phyloP scores from a whole-genome alignment of 2,797 vertebrate species.

The Peromyscus nudipes region DNA sequence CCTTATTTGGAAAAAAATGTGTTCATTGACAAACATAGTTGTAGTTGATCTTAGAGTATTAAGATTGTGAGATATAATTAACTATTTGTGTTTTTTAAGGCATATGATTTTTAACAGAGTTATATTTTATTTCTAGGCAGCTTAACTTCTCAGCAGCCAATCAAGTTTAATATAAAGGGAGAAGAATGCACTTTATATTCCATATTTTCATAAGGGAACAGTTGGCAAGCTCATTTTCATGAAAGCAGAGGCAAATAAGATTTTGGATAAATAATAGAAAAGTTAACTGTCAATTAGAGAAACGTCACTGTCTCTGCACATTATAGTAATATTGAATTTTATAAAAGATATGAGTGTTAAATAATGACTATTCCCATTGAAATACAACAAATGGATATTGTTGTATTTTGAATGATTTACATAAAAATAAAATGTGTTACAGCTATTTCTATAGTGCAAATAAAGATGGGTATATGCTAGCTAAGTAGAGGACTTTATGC shows the following conservation, averaged over 20 bases:
- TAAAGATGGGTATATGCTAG: not conserved
- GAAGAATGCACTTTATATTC: slow-evolving; percentile 33
- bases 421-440: slow-evolving; percentile 54
- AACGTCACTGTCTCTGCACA: slow-evolving; percentile 52
- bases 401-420: slow-evolving; percentile 65
- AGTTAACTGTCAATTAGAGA: slow-evolving; percentile 59
- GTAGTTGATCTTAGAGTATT: slow-evolving; percentile 74
- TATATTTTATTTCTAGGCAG: slow-evolving; percentile 71
- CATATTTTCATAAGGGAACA: slow-evolving; percentile 65
- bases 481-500: not conserved
- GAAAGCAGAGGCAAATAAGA: slow-evolving; percentile 55
- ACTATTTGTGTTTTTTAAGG: slow-evolving; percentile 73
- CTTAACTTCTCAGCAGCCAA: slow-evolving; percentile 63
- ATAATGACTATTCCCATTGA: slow-evolving; percentile 61
- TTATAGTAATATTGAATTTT: slow-evolving; percentile 51
- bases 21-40: slow-evolving; percentile 76
- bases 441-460: slow-evolving; percentile 27
- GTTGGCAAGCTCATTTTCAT: slow-evolving; percentile 61
- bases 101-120: slow-evolving; percentile 55
- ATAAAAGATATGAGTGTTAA: slow-evolving; percentile 25
- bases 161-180: slow-evolving; percentile 58
- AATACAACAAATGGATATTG: slow-evolving; percentile 58
- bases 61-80: slow-evolving; percentile 78
- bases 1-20: slow-evolving; percentile 80
- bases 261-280: slow-evolving; percentile 74